Base-by-base conservation (phyloP, 2,113 vertebrate species). In the Poeciliopsis occidentalis region DNA sequence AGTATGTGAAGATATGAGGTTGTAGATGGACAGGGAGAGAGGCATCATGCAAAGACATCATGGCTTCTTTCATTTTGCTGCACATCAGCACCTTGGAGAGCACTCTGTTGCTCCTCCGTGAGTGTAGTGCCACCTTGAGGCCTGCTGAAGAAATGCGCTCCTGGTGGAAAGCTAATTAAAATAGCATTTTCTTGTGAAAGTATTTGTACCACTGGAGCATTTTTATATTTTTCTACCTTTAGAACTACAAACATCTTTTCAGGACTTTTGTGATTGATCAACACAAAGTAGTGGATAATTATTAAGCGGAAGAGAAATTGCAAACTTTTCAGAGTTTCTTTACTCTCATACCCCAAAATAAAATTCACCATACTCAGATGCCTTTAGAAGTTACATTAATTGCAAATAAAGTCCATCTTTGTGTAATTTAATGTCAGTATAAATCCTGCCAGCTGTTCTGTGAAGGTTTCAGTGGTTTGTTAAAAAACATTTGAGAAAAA, bases 11-110 rank as follows among this genome's bases (percentile, higher is more conserved):
- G 84, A 80, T 87, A 69, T 75, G 81, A 84, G 86, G 79, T 73
- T 83, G 82, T 87, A 85, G 84, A 88, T 69, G 64, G 71, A 75
- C 75, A 79, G 73, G 75, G 84, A 71, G 65, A 72, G 84, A 84
- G 86, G 82, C 87, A 87, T 88, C 87, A 89, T 71, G 67, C 76
- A 70, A 87, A 70, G 61, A 85, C 79, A 84, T 78, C 87, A 86
- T 81, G 81, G 83, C 75, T 81, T 75, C 79, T 84, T 71, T 88
- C 71, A 74, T 85, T 80, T 76, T 80, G 80, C 80, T 86, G 86
- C 80, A 86, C 73, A 72, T 90, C 91, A 91, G 88, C 84, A 91
- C 90, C 87, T 79, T 76, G 90, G 90, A 92, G 47, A 92, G 90
- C 80, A 75, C 78, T 22, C 29, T 10, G 22, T 3, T 4, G 8